Percentiles rank a stretch among this genome's conserved stretches.
Evolutionary conservation across 2,797 vertebrate species (phyloP).

Genomic region (Oreortyx pictus): DNA sequence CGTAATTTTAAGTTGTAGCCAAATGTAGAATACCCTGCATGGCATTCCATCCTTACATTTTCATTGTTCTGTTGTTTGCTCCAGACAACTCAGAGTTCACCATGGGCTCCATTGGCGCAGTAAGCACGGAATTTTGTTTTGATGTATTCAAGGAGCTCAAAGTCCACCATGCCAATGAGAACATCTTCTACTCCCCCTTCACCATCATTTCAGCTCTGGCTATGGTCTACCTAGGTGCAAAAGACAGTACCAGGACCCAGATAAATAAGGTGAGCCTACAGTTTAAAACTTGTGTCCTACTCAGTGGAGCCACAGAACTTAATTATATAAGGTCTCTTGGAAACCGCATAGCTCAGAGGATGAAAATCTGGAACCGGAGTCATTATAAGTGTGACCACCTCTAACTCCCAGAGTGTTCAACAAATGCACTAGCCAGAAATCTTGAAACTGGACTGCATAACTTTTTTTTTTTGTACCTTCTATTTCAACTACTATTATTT

Average conservation of each 20-base stretch:
- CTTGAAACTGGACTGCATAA: background rate
- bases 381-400: background rate
- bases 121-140: slow-evolving; percentile 73
- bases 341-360: background rate
- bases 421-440: background rate
- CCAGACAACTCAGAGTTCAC: background rate
- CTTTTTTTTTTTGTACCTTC: background rate
- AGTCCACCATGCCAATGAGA: slow-evolving; percentile 47
- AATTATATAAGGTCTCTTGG: background rate
- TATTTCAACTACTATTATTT: slow-evolving; percentile 12
- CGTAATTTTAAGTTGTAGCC: background rate
- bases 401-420: background rate
- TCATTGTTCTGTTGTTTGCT: background rate
- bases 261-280: slow-evolving; percentile 75
- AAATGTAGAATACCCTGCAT: too few relatives aligned
- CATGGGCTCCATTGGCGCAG: slow-evolving; percentile 73
- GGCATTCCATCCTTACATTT: background rate
- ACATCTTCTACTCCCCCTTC: slow-evolving; percentile 73
- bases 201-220: slow-evolving; percentile 74
- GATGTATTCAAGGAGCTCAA: slow-evolving; percentile 76
- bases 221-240: slow-evolving; percentile 74
- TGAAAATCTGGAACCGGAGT: background rate
- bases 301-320: background rate
- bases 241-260: slow-evolving; percentile 72
- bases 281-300: background rate